Base-by-base conservation (phyloP, 1,140 invertebrate species). In the Babylonia areolata region DNA sequence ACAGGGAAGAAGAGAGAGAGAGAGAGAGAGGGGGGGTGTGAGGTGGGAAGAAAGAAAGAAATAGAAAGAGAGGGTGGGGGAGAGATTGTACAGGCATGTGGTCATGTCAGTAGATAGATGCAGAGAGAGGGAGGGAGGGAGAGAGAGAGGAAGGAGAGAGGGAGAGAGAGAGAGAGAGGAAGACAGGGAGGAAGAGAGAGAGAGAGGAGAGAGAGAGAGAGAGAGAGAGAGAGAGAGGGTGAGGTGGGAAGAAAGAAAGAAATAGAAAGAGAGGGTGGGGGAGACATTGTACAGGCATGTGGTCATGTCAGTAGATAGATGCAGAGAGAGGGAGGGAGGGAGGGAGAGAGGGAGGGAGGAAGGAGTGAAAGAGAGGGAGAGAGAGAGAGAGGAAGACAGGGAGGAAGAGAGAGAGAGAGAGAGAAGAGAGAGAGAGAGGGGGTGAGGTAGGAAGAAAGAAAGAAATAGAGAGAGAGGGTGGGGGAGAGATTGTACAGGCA, bases 141-240 rank as follows among this genome's bases (percentile, higher is more conserved):
- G 58, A 23, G 23, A 11, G 58, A 64, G 23, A 23, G 23, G 58
- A 2, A n/a, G 58, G 58, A 28, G 28, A 23, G 20, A 64, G 20
- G 23, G 9, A 23, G 20, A 23, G 20, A 23, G 20, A 64, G 58
- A 64, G 3, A 23, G 23, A 64, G 20, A 64, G 6, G 28, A 23
- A 11, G 58, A 64, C 0, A 23, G 23, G 2, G 58, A 64, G 23
- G 28, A 46, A 46, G 58, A 64, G 0, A 23, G 6, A 23, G 28
- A 28, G 0, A 23, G 23, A 6, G 28, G 28, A 64, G 28, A 64
- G 58, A 64, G 58, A 64, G 58, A 64, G 58, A 64, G 58, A 64
- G 58, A 64, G 58, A 64, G 58, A 64, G 58, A 64, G 58, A 64
- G 58, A 64, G 58, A 64, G 58, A 64, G 58, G 23, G 58, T 12